Evolutionary conservation across 2,113 vertebrate genomes (phyloP), one percentile per base, ranked within the genome.

Genomic region (Tychaedon coryphoeus): DNA sequence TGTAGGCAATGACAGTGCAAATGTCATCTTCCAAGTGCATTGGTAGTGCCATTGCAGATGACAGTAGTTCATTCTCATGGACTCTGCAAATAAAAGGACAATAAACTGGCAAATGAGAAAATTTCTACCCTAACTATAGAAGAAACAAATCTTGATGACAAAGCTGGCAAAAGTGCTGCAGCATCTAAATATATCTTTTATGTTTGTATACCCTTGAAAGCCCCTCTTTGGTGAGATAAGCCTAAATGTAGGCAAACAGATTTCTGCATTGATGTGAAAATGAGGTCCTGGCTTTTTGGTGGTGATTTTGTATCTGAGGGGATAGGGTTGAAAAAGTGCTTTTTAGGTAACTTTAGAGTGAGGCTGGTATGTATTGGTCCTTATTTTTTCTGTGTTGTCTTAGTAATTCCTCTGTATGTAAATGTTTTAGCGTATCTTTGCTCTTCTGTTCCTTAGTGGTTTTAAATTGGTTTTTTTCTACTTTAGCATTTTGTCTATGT

Each of bases 31-130:
- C 36, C 33, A 33, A 10, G n/a, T 42, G 42, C 25, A 8, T 47
- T 56, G 23, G 38, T 23, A 34, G 8, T 3, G 1, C 61, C 57
- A 13, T 33, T 83, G 51, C 29, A 26, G 12, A 10, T 71, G 40
- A 29, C 72, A 60, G 12, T 48, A 28, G 36, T 50, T 88, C 25
- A 4, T 40, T 73, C 60, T 73, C 23, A 19, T 80, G 40, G 45
- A 14, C 38, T 60, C 16, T 83, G n/a, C 24, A 54, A 56, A 58
- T 0, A 0, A 70, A 73, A 69, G 56, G 2, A 19, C 20, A 51
- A n/a, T 72, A 36, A 80, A 54, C 23, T 61, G 23, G 38, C 26
- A 14, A 74, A 66, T 61, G 16, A 74, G 26, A 65, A 48, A 7
- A 25, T 54, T 60, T 80, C 38, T 53, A 10, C 23, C 10, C 9